A percentile compares a stretch with the other conserved stretches of the same genome.
These are phyloP conservation scores for Pomatostomus ruficeps DNA, from an alignment of 2,113 vertebrate genomes.

Conservation along the genomic window DNA sequence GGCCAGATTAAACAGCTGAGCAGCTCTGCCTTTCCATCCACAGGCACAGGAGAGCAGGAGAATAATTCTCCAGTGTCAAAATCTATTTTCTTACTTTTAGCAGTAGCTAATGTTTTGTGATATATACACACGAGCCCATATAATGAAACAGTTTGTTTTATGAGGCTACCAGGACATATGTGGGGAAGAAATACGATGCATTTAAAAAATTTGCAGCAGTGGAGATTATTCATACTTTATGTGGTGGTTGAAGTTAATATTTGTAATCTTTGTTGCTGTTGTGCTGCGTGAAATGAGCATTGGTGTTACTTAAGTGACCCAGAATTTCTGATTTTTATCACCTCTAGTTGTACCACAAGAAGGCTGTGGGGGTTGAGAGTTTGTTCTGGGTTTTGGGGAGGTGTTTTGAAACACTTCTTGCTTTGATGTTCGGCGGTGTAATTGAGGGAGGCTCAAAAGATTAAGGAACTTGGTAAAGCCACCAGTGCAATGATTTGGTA, in stretches of 20 bases:
- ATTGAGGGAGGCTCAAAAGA: neutral
- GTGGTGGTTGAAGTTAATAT: slow-evolving; percentile 30
- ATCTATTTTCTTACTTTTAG: slow-evolving; percentile 65
- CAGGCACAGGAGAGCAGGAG: slow-evolving; percentile 63
- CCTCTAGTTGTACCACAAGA: neutral
- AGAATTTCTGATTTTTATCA: neutral
- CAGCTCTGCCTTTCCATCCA: slow-evolving; percentile 64
- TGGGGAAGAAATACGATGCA: slow-evolving; percentile 37
- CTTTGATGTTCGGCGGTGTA: neutral
- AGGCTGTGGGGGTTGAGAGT: neutral
- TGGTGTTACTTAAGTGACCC: neutral
- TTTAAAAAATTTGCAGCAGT: slow-evolving; percentile 11
- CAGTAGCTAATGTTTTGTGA: slow-evolving; percentile 66
- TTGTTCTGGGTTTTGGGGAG: neutral
- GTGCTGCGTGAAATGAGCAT: neutral
- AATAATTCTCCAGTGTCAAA: slow-evolving; percentile 69
- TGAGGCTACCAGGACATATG: slow-evolving; percentile 40
- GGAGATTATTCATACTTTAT: slow-evolving; percentile 17
- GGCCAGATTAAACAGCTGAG: slow-evolving; percentile 71
- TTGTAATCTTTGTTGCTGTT: neutral
- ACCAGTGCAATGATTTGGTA: neutral
- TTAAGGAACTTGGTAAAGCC: neutral
- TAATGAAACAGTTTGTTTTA: slow-evolving; percentile 63
- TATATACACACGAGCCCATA: slow-evolving; percentile 42
- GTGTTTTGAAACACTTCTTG: neutral